A percentile compares a stretch with the other conserved stretches of the same genome.
phyloP scores from a whole-genome alignment of 2,113 vertebrate genomes.

The Mustela lutreola region DNA sequence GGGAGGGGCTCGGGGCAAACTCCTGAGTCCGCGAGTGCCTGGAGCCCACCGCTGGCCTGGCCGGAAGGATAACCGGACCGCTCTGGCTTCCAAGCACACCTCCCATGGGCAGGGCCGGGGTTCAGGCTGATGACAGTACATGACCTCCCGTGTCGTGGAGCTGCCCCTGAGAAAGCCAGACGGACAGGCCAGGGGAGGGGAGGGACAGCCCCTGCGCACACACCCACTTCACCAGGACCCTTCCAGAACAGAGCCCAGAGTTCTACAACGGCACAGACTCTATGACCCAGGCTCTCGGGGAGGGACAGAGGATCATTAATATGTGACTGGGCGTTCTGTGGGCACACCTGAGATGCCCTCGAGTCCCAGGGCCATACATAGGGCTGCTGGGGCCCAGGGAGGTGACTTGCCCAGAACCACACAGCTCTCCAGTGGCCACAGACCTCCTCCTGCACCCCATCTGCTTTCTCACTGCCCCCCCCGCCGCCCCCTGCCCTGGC shows the following conservation, averaged over 20 bases:
- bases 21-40: rapidly evolving
- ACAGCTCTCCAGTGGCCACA: background rate
- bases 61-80: rapidly evolving
- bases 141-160: background rate
- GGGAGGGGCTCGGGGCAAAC: background rate
- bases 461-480: background rate
- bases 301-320: no score
- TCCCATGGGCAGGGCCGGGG: rapidly evolving
- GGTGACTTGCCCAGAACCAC: background rate
- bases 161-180: background rate
- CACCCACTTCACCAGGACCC: no score
- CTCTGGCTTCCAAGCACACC: rapidly evolving
- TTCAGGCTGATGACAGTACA: background rate
- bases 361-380: background rate
- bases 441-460: background rate
- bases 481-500: rapidly evolving
- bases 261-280: rapidly evolving
- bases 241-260: background rate
- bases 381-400: background rate
- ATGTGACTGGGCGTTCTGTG: no score
- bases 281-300: background rate
- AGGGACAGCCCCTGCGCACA: rapidly evolving
- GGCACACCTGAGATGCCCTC: rapidly evolving
- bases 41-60: background rate
- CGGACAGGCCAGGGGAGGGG: rapidly evolving